phyloP scores from a whole-genome alignment of 2,113 vertebrate genomes.

The Lathamus discolor region DNA sequence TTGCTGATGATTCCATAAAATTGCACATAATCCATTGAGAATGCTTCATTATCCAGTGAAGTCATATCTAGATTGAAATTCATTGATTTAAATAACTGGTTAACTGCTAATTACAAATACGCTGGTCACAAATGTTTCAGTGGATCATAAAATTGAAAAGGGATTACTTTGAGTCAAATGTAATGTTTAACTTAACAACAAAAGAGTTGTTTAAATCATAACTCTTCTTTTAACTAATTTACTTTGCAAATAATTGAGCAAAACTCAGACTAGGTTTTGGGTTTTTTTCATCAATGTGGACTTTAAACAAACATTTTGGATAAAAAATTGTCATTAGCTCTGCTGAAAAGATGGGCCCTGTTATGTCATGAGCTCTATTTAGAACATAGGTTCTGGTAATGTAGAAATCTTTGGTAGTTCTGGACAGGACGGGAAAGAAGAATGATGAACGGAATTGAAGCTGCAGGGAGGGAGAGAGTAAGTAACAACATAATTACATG shows the following conservation, averaged over 20 bases:
- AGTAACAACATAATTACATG: slow-evolving; percentile 6
- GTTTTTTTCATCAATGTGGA: background rate
- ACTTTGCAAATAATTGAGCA: background rate
- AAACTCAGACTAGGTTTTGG: background rate
- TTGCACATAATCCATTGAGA: background rate
- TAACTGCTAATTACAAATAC: background rate
- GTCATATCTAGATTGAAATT: background rate
- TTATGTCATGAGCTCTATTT: background rate
- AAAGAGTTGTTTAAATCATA: background rate
- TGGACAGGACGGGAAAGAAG: slow-evolving; percentile 19
- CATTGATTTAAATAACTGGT: background rate
- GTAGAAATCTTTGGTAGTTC: background rate
- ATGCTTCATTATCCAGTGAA: slow-evolving; percentile 1
- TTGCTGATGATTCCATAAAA: background rate
- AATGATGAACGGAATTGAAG: slow-evolving; percentile 34
- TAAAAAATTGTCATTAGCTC: background rate
- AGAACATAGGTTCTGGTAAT: background rate
- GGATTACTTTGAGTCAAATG: background rate
- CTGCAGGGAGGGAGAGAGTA: background rate
- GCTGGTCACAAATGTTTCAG: background rate
- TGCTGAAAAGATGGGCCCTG: background rate
- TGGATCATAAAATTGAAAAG: background rate
- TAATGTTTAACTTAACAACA: background rate
- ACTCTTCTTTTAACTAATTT: background rate
- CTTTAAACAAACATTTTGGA: background rate